Evolutionary conservation across 1,140 invertebrate genomes (phyloP).

Genomic region (Hestina assimilis): DNA sequence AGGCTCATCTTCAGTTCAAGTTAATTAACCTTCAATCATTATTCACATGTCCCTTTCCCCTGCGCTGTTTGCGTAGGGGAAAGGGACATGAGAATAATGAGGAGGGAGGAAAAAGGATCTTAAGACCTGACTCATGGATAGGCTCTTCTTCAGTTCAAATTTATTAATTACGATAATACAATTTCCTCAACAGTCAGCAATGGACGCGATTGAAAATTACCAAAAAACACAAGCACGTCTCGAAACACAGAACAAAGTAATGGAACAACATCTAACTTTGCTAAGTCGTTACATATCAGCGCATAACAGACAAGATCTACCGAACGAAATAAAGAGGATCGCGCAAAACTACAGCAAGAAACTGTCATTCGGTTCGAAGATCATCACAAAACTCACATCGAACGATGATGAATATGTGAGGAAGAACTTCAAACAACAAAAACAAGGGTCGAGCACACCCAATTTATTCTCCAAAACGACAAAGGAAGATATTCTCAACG

Average conservation of each 20-base stretch:
- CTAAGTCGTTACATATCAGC: constrained; percentile 63
- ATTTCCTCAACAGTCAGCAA: constrained; percentile 54
- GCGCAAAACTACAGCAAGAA: constrained; percentile 66
- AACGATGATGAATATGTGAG: constrained; percentile 53
- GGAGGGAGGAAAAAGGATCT: no score
- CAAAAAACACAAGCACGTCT: constrained; percentile 62
- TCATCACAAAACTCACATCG: constrained; percentile 58
- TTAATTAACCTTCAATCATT: no score
- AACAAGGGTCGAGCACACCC: constrained; percentile 63
- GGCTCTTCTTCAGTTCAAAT: no score
- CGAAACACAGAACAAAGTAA: constrained; percentile 58
- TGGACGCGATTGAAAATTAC: constrained; percentile 66
- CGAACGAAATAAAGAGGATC: constrained; percentile 65
- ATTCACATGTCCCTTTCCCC: no score
- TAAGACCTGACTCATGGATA: no score
- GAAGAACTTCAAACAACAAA: constrained; percentile 63
- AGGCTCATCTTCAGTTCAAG: no score
- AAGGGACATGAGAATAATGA: no score
- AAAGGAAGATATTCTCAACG: constrained; percentile 52
- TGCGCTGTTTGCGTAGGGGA: no score
- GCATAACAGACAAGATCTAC: constrained; percentile 61
- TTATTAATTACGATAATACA: background rate
- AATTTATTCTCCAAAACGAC: constrained; percentile 68
- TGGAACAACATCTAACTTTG: constrained; percentile 68
- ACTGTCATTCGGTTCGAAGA: constrained; percentile 65